These are phyloP conservation scores for Coelopa pilipes DNA, from an alignment of 2,888 invertebrate species.

Conservation along the genomic window DNA sequence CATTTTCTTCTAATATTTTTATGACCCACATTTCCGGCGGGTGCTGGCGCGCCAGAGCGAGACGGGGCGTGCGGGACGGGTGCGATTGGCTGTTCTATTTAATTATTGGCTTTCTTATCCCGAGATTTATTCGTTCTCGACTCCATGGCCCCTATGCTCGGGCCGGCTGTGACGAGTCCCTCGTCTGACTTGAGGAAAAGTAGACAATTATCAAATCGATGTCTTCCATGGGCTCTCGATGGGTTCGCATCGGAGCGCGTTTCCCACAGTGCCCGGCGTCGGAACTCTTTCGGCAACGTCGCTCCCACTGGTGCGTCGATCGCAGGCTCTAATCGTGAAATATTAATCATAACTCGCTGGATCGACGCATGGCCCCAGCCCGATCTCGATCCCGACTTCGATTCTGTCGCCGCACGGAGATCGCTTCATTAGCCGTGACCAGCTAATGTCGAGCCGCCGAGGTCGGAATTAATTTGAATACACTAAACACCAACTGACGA, in stretches of 20 bases:
- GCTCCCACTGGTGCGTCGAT: conserved; percentile 42
- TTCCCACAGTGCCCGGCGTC: conserved; percentile 20
- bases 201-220: conserved; percentile 62
- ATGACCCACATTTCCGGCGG: conserved; percentile 31
- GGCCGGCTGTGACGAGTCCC: not conserved
- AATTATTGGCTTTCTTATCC: conserved; percentile 26
- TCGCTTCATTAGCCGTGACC: no score
- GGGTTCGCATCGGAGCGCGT: not conserved
- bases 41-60: not conserved
- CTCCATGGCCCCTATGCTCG: conserved; percentile 14
- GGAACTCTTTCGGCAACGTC: conserved; percentile 38
- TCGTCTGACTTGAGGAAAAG: conserved; percentile 39
- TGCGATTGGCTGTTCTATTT: not conserved
- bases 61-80: not conserved
- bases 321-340: conserved; percentile 53
- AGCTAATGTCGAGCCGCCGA: no score
- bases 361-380: conserved; percentile 37
- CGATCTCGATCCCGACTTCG: no score
- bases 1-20: conserved; percentile 36
- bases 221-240: conserved; percentile 44
- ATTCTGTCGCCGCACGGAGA: no score
- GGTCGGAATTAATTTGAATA: no score
- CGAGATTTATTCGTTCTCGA: conserved; percentile 14
- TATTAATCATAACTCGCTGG: conserved; percentile 59
- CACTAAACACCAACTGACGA: no score